Evolutionary conservation across 2,888 invertebrate genomes (phyloP), one percentile per base, ranked within the genome.

Genomic region (Cantharis lateralis): DNA sequence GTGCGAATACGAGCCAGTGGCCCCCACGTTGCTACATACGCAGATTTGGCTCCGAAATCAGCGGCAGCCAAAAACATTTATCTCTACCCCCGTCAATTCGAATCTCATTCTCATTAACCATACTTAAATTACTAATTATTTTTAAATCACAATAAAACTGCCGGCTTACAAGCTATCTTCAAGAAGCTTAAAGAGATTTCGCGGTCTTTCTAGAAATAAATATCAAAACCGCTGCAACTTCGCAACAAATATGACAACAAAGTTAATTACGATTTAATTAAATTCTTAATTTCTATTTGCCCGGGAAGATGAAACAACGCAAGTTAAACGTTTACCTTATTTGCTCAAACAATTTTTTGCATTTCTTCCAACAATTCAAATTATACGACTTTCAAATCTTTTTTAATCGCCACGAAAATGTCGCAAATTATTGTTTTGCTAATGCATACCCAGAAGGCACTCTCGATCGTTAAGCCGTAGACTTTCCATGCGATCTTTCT

Each of bases 1-100:
- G 80, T 82, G 81, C 80, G 79, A 78, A 79, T 69, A 64, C 76
- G 75, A 77, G 20, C 71, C n/a, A 48, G 64, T 20, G 73, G 69
- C n/a, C 70, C 69, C 74, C 73, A 48, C 73, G 26, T 68, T 15
- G n/a, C 24, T 64, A 15, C 11, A 63, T 69, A 74, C 63, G 32
- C 70, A 73, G 73, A 74, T 68, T 74, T 74, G 74, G 62, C 62
- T 74, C 62, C 74, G 64, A 66, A 66, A 66, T 24, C 64, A 20
- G 64, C 64, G 64, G 64, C 64, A 66, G 64, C 74, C 63, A 74
- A 74, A 74, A 63, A 62, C 24, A 66, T 66, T 66, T 66, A 66
- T 66, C 64, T 66, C 24, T 66, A 66, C 20, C 16, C 32, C 18
- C 20, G 10, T 66, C 18, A 66, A 66, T 66, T 66, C 24, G n/a